Evolutionary conservation across 1,140 invertebrate species (phyloP).

Genomic region (Ceratina australensis): DNA sequence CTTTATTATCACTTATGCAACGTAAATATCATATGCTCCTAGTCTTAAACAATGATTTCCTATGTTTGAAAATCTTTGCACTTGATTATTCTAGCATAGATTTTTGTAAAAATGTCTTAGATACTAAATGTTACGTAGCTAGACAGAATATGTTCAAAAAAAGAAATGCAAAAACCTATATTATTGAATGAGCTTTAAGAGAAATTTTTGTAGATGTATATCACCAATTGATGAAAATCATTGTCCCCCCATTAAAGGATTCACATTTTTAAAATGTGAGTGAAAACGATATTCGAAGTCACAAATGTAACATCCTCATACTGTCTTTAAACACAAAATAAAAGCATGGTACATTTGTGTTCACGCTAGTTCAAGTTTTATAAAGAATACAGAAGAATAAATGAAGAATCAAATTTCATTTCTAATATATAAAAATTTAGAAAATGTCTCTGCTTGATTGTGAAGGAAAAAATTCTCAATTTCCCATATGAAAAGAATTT

Average conservation of each 20-base stretch:
- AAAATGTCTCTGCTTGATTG: constrained; percentile 35
- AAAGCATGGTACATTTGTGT: constrained; percentile 8
- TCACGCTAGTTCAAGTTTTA: background rate
- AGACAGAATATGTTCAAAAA: background rate
- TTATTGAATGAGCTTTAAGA: background rate
- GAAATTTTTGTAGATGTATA: background rate
- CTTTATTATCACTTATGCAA: background rate
- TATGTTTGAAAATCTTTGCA: background rate
- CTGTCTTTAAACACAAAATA: constrained; percentile 27
- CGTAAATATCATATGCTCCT: background rate
- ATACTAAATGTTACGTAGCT: background rate
- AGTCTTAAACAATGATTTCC: constrained; percentile 2
- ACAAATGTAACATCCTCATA: constrained; percentile 11
- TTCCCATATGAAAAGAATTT: constrained; percentile 23
- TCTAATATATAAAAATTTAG: constrained; percentile 38
- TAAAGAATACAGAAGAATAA: background rate
- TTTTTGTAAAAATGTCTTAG: background rate
- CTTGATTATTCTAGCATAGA: background rate
- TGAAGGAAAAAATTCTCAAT: constrained; percentile 35
- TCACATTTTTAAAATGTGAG: constrained; percentile 22
- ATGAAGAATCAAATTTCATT: background rate
- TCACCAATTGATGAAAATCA: background rate
- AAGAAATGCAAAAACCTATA: background rate
- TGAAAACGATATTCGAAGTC: constrained; percentile 9
- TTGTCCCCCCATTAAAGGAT: background rate